Evolutionary conservation across 2,797 vertebrate species (phyloP), one percentile per base, ranked within the genome.

Genomic region (Nasua narica): DNA sequence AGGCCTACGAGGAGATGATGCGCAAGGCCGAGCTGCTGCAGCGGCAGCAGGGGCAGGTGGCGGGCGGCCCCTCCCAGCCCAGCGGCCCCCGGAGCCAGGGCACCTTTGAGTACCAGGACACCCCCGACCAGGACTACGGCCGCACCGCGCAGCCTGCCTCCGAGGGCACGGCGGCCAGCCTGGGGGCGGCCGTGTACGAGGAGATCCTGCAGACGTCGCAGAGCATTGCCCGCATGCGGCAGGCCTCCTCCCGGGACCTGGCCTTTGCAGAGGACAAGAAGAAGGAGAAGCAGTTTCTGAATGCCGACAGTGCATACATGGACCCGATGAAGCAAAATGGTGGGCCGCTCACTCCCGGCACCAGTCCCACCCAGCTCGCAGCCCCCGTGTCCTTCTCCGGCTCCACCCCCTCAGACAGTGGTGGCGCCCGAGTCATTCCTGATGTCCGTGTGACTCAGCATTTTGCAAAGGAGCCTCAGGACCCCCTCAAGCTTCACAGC

Each of bases 1-100:
- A 99, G 97, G 99, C 99, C 76, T 99, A 99, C 1, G 99, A 99
- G 97, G 99, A 99, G 97, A 99, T 99, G 99, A 99, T 99, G 99
- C 99, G 99, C 93, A 99, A 99, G 98, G 99, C 99, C 10, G 99
- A 99, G 98, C 98, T 99, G 97, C 99, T 99, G 98, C 99, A 99
- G 98, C 99, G 99, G 97, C 99, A 99, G 92, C 99, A 99, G 87
- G 97, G 98, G n/a, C 99, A 99, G 88, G 98, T 96, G 32, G 89
- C 97, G 1, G 99, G 98, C 90, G 98, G 97, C 98, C 97, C 83
- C 56, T 98, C 98, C 58, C 99, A 99, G 95, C 98, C 99, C 83
- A 97, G 99, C 4, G 98, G 99, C 13, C 29, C 87, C 54, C 97
- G 97, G 60, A 97, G 97, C 94, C 98, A 99, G 98, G 98, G 98